Conservation (phyloP, 2,888 invertebrate genomes). For the Dasysyrphus tricinctus region DNA sequence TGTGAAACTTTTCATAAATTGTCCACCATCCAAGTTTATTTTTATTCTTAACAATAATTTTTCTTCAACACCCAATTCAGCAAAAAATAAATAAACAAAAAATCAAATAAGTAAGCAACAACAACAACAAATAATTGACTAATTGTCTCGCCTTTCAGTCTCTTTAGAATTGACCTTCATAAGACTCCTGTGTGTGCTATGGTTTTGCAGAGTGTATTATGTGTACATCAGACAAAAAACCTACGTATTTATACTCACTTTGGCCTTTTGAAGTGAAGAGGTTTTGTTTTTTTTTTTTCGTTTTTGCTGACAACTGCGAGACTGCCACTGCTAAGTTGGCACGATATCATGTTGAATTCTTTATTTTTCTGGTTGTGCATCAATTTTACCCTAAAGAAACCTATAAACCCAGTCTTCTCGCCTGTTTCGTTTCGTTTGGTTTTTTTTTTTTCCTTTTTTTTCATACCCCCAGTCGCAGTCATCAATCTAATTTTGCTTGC, state of each 20-base stretch:
- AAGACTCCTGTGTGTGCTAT: slow-evolving; percentile 2
- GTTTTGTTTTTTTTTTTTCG: neutral
- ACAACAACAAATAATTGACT: slow-evolving; percentile 43
- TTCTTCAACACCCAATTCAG: slow-evolving; percentile 22
- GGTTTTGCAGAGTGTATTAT: neutral
- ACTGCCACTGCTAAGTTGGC: slow-evolving; percentile 25
- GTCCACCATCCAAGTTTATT: neutral
- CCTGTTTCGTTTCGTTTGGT: neutral
- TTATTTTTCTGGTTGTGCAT: slow-evolving; percentile 37
- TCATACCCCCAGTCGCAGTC: slow-evolving; percentile 31
- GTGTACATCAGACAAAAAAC: no score
- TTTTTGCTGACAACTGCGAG: slow-evolving; percentile 32
- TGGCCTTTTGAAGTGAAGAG: neutral
- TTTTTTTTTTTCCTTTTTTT: neutral
- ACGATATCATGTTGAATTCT: slow-evolving; percentile 7
- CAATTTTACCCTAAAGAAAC: slow-evolving; percentile 25
- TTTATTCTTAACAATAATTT: neutral
- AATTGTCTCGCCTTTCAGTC: slow-evolving; percentile 70
- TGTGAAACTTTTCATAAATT: neutral
- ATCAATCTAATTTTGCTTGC: slow-evolving; percentile 69
- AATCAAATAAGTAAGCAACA: slow-evolving; percentile 52
- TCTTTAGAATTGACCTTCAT: slow-evolving; percentile 63
- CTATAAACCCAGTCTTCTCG: neutral
- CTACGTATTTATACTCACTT: neutral
- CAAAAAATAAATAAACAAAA: slow-evolving; percentile 34